Evolutionary conservation across 1,140 invertebrate genomes (phyloP), one percentile per base, ranked within the genome.

Genomic region (Trichomalopsis sarcophagae): DNA sequence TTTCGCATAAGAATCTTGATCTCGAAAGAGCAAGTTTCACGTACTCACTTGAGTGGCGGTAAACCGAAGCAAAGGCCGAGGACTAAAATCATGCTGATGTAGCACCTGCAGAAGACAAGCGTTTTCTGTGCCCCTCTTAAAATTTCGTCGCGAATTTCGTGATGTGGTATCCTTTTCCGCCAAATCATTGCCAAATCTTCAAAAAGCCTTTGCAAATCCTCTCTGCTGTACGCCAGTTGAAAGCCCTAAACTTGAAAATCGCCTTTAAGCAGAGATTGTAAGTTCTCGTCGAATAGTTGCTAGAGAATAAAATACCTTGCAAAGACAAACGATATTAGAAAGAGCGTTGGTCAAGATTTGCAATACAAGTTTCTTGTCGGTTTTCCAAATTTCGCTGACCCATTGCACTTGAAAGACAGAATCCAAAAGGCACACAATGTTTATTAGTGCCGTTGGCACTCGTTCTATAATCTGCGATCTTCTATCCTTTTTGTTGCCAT

Each of bases 81-180:
- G 69, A 5, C 40, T 17, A 36, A 69, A 27, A 78, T 84, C 75
- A 36, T 50, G 82, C 74, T 69, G 82, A 84, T 78, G 82, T 84
- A n/a, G 81, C 81, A 77, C 27, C 11, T 66, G 33, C 33, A 74
- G 50, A 33, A 74, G n/a, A 74, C 81, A 75, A 82, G 44, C 27
- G n/a, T 76, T 82, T 82, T 82, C 82, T n/a, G 10, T 47, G 40
- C 50, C 27, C 55, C 47, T 50, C 81, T 77, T 3, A 47, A 77
- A 77, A 69, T 84, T 71, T 33, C 27, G 2, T 47, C 55, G 6
- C 50, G 30, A 47, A 74, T 83, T 44, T 76, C 71, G 7, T 68
- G 4, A 3, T 40, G 23, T 30, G 47, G 23, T 13, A 27, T 50
- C 2, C 17, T 44, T 82, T 68, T 68, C 27, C 55, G 33, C 17